Base-by-base conservation (phyloP, 1,140 invertebrate species). In the Drosophila carrolli region DNA sequence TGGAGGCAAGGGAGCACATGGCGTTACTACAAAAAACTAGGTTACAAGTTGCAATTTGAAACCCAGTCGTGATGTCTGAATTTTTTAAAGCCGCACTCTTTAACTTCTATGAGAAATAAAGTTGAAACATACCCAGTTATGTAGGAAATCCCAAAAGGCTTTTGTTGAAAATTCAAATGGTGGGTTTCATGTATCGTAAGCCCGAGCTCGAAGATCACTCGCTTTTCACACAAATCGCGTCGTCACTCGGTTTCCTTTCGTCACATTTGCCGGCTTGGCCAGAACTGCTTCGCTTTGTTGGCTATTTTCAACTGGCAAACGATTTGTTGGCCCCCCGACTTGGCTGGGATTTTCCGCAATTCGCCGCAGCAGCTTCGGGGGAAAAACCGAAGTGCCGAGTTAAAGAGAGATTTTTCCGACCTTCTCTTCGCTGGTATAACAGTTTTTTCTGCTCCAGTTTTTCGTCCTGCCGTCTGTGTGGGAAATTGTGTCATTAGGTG, bases 401-500 rank as follows among this genome's bases (percentile, higher is more conserved):
- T n/a, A 35, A 16, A 32, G n/a, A 50, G 27, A 50, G 78, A 50
- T 13, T 59, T 51, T 48, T 55, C 9, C 10, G n/a, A 62, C 13
- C 8, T 50, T 55, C 83, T 82, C 83, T 77, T 88, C 10, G 58
- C 19, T 35, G 3, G 83, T 86, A 86, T 86, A 86, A 86, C 83
- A 86, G 83, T 86, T 86, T 67, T 38, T 41, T 35, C 10, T 71
- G 81, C 37, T 70, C 51, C 53, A 81, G 51, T 81, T 81, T 65
- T 54, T 51, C 13, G 37, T 75, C 16, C 41, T 65, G 40, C 50
- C 61, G 43, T 53, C 46, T 58, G 44, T 59, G 53, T 66, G 56
- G 48, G 53, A 89, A 86, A 89, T 89, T 89, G 84, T 89, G 84
- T 89, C 84, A 89, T 89, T 89, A 89, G 84, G 84, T 89, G 84